These are phyloP conservation scores for Ataeniobius toweri DNA, from an alignment of 2,797 vertebrate species.

Conservation along the genomic window DNA sequence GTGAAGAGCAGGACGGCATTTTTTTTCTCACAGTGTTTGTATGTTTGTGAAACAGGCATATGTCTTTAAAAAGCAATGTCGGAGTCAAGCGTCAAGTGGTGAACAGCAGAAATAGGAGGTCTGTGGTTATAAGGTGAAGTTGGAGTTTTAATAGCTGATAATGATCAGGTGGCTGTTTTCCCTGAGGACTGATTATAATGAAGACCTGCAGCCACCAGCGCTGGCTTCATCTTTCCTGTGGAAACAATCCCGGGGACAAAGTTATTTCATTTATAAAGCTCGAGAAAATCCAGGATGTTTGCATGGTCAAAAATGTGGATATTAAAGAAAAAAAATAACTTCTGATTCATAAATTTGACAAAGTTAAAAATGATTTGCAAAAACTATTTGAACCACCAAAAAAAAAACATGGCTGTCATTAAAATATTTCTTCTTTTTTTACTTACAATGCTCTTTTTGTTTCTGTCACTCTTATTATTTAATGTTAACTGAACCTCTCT, in stretches of 20 bases:
- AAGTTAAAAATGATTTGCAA: background rate
- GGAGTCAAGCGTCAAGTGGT: slow-evolving; percentile 37
- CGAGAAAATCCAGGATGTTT: background rate
- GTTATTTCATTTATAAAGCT: background rate
- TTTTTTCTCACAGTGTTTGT: slow-evolving; percentile 37
- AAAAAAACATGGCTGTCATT: background rate
- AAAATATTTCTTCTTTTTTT: background rate
- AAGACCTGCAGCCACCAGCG: slow-evolving; percentile 19
- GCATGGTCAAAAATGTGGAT: background rate
- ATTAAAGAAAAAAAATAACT: background rate
- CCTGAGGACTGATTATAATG: slow-evolving; percentile 18
- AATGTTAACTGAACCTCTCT: background rate
- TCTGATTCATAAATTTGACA: background rate
- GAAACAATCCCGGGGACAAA: slow-evolving; percentile 25
- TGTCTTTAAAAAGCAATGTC: slow-evolving; percentile 30
- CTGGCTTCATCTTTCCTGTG: slow-evolving; percentile 2
- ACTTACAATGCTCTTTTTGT: background rate
- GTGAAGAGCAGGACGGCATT: slow-evolving; percentile 48
- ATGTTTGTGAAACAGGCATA: slow-evolving; percentile 39
- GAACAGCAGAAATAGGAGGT: slow-evolving; percentile 33
- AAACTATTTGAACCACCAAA: background rate
- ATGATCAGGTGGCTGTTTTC: slow-evolving; percentile 47
- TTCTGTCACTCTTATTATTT: background rate
- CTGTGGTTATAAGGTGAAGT: slow-evolving; percentile 18
- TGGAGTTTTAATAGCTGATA: slow-evolving; percentile 30